Conservation (phyloP, 2,113 vertebrate genomes). For the Antechinus stuartii region DNA sequence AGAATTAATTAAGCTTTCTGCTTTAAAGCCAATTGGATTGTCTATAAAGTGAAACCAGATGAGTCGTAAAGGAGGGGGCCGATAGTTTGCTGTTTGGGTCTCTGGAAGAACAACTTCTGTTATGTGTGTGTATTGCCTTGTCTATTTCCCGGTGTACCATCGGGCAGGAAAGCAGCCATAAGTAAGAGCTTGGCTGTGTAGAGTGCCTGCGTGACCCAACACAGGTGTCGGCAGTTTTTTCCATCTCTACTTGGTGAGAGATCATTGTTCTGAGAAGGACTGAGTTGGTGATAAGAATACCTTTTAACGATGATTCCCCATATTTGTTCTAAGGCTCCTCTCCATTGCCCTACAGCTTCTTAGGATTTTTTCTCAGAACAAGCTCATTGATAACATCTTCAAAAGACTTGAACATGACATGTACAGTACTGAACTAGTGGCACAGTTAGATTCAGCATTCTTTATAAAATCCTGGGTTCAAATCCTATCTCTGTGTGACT, state of each 20-base stretch:
- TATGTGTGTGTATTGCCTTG: neutral
- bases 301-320: neutral
- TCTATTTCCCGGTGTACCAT: neutral
- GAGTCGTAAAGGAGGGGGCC: neutral
- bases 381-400: neutral
- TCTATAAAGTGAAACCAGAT: neutral
- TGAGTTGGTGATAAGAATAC: neutral
- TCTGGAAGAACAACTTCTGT: neutral
- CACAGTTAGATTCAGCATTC: neutral
- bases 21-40: neutral
- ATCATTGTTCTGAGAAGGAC: neutral
- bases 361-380: neutral
- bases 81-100: neutral
- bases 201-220: neutral
- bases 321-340: neutral
- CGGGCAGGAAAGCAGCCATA: neutral
- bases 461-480: neutral
- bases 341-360: neutral
- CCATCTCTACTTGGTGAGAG: neutral
- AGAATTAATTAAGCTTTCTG: neutral
- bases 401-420: neutral
- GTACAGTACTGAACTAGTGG: neutral
- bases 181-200: neutral
- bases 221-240: neutral
- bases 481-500: neutral